A percentile compares a stretch with the other conserved stretches of the same genome.
Evolutionary conservation across 2,888 invertebrate species (phyloP).

Genomic region (Bimastos eiseni): DNA sequence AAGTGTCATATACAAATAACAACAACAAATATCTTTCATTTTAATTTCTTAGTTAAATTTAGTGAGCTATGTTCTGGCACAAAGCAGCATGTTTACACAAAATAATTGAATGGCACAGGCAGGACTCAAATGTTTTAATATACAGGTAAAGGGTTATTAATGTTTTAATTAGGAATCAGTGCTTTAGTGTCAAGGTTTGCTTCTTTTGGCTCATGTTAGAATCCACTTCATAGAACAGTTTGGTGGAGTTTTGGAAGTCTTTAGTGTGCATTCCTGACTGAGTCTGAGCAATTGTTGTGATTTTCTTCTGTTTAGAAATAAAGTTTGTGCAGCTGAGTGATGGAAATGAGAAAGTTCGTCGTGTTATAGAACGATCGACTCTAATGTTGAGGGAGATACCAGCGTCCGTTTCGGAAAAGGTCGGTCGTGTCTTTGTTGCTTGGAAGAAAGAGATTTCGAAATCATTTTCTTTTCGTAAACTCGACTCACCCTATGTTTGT

Average conservation of each 20-base stretch:
- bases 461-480: neutral
- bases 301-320: constrained; percentile 5
- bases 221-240: neutral
- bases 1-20: too few species aligned
- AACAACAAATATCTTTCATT: too few species aligned
- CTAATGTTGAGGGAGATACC: neutral
- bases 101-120: too few species aligned
- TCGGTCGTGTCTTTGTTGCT: neutral
- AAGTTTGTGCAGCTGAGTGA: constrained; percentile 17
- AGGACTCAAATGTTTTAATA: too few species aligned
- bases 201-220: neutral
- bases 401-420: neutral
- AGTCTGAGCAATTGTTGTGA: neutral
- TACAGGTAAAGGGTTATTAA: too few species aligned
- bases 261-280: neutral
- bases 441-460: neutral
- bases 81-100: too few species aligned
- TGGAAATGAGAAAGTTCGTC: neutral
- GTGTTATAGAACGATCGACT: neutral
- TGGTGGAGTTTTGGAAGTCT: neutral
- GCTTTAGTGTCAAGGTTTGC: too few species aligned
- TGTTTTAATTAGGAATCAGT: too few species aligned
- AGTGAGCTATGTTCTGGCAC: too few species aligned
- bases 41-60: too few species aligned
- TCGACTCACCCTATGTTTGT: neutral